Evolutionary conservation across 2,888 invertebrate species (phyloP).

Genomic region (Cacoxenus indagator): DNA sequence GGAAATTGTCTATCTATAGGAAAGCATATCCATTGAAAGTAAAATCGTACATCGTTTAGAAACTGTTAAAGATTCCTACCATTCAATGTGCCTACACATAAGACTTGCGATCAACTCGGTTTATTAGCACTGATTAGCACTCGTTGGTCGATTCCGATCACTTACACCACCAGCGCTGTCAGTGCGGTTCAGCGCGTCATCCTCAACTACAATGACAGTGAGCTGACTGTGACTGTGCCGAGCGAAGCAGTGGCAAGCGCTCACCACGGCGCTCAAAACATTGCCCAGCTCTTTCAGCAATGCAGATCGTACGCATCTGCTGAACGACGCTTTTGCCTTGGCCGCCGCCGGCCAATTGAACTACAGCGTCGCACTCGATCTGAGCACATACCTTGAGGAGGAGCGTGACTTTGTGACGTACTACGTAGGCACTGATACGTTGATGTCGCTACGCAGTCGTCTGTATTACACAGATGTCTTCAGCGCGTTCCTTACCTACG

Average conservation of each 20-base stretch:
- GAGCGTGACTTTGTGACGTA: constrained; percentile 84
- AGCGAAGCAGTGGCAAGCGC: constrained; percentile 75
- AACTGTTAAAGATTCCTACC: background rate
- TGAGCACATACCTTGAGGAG: constrained; percentile 77
- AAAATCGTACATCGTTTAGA: no score
- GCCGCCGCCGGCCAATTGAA: constrained; percentile 79
- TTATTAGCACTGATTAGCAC: constrained; percentile 12
- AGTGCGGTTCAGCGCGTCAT: constrained; percentile 64
- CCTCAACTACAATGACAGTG: constrained; percentile 67
- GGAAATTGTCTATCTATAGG: no score
- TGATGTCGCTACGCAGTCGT: constrained; percentile 72
- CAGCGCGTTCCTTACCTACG: constrained; percentile 74
- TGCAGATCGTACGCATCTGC: constrained; percentile 83
- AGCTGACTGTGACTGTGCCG: constrained; percentile 71
- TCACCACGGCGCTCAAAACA: constrained; percentile 65
- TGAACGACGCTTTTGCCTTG: constrained; percentile 87
- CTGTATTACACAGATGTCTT: constrained; percentile 74
- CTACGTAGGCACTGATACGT: constrained; percentile 76
- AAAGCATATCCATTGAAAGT: no score
- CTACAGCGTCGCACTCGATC: constrained; percentile 78
- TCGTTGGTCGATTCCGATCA: constrained; percentile 78
- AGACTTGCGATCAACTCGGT: background rate
- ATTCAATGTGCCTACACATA: background rate
- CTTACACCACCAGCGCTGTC: constrained; percentile 76
- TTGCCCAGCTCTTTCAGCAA: constrained; percentile 71